Evolutionary conservation across 2,888 invertebrate genomes (phyloP).

Genomic region (Xestia xanthographa): DNA sequence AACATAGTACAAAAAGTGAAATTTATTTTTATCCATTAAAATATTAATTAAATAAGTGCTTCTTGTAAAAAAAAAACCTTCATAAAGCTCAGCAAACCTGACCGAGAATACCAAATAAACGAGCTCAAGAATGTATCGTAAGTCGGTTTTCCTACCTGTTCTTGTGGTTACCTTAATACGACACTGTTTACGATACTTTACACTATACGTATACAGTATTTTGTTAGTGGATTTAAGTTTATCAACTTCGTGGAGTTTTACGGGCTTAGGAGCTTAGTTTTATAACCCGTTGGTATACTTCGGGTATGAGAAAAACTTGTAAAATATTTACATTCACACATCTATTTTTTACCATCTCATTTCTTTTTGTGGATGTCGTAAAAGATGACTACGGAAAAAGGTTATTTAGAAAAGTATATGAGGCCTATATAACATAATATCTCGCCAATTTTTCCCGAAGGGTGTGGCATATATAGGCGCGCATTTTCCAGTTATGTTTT

Average conservation of each 20-base stretch:
- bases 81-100: background rate
- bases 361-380: conserved; percentile 35
- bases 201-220: background rate
- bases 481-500: background rate
- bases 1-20: no score
- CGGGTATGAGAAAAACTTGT: conserved; percentile 20
- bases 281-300: conserved; percentile 20
- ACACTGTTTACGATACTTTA: conserved; percentile 12
- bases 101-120: background rate
- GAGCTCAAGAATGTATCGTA: conserved; percentile 10
- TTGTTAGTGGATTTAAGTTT: conserved; percentile 44
- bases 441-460: background rate
- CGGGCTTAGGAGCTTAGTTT: conserved; percentile 32
- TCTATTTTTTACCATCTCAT: conserved; percentile 25
- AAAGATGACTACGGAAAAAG: conserved; percentile 20
- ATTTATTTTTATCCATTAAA: no score
- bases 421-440: background rate
- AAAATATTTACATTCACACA: conserved; percentile 35
- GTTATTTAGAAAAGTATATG: background rate
- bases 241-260: conserved; percentile 33
- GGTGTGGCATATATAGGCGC: background rate
- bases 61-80: no score
- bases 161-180: conserved; percentile 2
- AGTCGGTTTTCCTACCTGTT: conserved; percentile 7
- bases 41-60: no score